Evolutionary conservation across 2,888 invertebrate genomes (phyloP), one percentile per base, ranked within the genome.

Genomic region (Galerucella calmariensis): DNA sequence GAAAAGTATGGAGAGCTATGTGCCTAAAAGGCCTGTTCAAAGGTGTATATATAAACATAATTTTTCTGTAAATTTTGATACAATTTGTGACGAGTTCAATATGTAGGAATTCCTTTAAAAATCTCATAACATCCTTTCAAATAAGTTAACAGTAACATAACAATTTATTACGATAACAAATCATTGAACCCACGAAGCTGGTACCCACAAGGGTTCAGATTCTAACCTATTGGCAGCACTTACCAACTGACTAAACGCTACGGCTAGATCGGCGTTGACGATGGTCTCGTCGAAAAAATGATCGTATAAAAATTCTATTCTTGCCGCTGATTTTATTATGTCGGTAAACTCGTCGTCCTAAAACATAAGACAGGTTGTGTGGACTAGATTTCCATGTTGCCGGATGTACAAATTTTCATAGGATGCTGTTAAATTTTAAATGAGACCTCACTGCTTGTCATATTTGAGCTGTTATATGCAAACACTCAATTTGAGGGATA

Each of bases 191-290:
- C 98, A 98, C 9, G 94, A 94, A 56, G 95, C 94, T 46, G 99
- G 98, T 56, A 98, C 97, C 98, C 98, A 99, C 16, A 96, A 91
- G 0, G 98, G 96, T 85, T 98, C 97, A 0, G 94, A 94, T 88
- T 98, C 97, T 44, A 97, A 92, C 81, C 93, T 91, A 88, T 95
- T 94, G 48, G 95, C 94, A 62, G 93, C 92, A 82, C 92, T 91
- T 72, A 96, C 90, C 24, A 99, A 90, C 83, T 95, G 94, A 81
- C 95, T 94, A 82, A 98, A 94, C 24, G 98, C 95, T 74, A 91
- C 90, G 0, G 94, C 92, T 75, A 99, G 89, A 84, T 98, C 96
- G 46, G 94, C 96, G 85, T 99, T 99, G n/a, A 97, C 91, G 69
- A 99, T 94, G 81, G 93, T 93, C 84, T 95, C 95, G 88, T 99